A percentile compares a stretch with the other conserved stretches of the same genome.
These are phyloP conservation scores for Dichetophora obliterata DNA, from an alignment of 2,888 invertebrate genomes.

Conservation along the genomic window DNA sequence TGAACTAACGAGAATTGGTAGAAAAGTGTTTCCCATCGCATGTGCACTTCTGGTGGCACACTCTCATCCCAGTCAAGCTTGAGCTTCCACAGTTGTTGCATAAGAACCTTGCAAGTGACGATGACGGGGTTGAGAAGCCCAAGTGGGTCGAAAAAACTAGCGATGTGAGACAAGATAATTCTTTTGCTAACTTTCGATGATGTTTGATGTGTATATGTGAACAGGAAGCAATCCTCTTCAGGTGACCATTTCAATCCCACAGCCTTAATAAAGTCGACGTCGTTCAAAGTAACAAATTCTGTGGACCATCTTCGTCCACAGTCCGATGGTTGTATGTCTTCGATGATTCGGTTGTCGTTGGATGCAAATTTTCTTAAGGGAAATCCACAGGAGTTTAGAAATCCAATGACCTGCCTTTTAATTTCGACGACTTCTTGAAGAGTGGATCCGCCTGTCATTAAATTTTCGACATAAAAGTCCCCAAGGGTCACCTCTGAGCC, in stretches of 20 bases:
- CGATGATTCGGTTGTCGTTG: conserved; percentile 12
- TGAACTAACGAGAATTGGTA: background rate
- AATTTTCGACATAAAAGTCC: conserved; percentile 43
- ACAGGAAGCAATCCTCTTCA: conserved; percentile 25
- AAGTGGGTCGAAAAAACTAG: conserved; percentile 36
- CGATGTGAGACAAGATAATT: conserved; percentile 31
- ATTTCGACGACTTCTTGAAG: background rate
- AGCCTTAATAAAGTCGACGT: conserved; percentile 33
- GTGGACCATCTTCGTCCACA: no score
- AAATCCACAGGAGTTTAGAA: conserved; percentile 26
- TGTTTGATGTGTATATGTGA: background rate
- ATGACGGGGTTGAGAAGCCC: conserved; percentile 32
- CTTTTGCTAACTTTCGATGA: conserved; percentile 18
- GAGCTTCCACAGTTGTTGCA: background rate
- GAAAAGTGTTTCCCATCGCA: conserved; percentile 8
- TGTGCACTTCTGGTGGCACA: background rate
- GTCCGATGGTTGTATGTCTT: conserved; percentile 7
- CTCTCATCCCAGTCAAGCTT: conserved; percentile 5
- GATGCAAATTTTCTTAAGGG: conserved; percentile 32
- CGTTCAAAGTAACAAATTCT: conserved; percentile 23
- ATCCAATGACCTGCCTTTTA: conserved; percentile 14
- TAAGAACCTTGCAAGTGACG: background rate
- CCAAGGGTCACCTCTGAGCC: conserved; percentile 9
- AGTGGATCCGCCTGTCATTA: conserved; percentile 37
- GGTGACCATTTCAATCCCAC: conserved; percentile 37